phyloP scores from a whole-genome alignment of 2,888 invertebrate genomes.

The Aquatica leii region DNA sequence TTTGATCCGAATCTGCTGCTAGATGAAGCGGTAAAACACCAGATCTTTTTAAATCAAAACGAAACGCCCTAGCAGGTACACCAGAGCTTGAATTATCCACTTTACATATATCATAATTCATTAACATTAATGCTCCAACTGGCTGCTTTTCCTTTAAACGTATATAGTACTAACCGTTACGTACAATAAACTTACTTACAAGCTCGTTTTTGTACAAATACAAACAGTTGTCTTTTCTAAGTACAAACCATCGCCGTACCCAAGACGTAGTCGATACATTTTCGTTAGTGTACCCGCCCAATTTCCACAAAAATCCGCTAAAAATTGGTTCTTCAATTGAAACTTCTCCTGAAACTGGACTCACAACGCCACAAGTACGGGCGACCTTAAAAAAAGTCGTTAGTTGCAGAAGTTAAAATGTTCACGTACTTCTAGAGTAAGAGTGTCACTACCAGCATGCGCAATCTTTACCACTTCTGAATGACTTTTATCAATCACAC shows the following conservation, averaged over 20 bases:
- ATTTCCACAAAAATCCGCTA: constrained; percentile 81
- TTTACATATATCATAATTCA: constrained; percentile 77
- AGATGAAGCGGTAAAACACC: constrained; percentile 79
- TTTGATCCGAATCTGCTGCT: constrained; percentile 80
- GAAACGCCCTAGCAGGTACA: constrained; percentile 70
- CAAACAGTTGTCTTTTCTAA: constrained; percentile 91
- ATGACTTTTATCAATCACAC: constrained; percentile 93
- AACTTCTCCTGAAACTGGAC: constrained; percentile 70
- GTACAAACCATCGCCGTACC: constrained; percentile 90
- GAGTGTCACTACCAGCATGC: constrained; percentile 85
- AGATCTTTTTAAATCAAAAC: constrained; percentile 73
- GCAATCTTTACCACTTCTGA: constrained; percentile 94
- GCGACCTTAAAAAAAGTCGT: constrained; percentile 77
- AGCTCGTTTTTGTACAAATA: constrained; percentile 94
- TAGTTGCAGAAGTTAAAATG: constrained; percentile 27
- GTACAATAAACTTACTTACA: constrained; percentile 64
- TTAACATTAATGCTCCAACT: constrained; percentile 87
- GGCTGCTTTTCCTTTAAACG: constrained; percentile 79
- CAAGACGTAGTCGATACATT: constrained; percentile 68
- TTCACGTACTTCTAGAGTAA: constrained; percentile 76
- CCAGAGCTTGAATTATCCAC: constrained; percentile 69
- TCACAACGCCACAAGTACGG: constrained; percentile 83
- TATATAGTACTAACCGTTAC: neutral
- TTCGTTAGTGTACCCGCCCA: constrained; percentile 68
- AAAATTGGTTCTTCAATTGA: constrained; percentile 70